phyloP scores from a whole-genome alignment of 2,113 vertebrate genomes.

The Lamprologus tigripictilis region DNA sequence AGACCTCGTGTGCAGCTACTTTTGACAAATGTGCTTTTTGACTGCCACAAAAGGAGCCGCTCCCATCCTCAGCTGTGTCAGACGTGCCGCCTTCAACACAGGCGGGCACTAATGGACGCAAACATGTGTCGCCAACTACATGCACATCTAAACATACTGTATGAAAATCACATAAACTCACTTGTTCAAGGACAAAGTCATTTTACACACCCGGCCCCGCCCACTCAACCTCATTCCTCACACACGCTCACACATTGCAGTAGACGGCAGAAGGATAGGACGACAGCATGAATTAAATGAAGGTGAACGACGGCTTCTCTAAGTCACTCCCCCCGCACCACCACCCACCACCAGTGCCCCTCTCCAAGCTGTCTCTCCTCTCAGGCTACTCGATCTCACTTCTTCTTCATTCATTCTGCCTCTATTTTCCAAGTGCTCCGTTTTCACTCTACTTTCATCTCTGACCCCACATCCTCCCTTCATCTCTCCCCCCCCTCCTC shows the following conservation, averaged over 20 bases:
- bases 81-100: background rate
- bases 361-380: slow-evolving; percentile 16
- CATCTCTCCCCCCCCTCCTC: background rate
- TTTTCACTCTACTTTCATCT: slow-evolving; percentile 37
- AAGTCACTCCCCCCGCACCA: slow-evolving; percentile 36
- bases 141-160: slow-evolving; percentile 7
- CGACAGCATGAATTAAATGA: slow-evolving; percentile 70
- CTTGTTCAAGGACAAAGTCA: slow-evolving; percentile 34
- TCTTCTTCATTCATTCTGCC: slow-evolving; percentile 21
- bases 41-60: background rate
- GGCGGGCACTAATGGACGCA: background rate
- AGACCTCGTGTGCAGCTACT: background rate
- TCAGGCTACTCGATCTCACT: slow-evolving; percentile 25
- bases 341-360: slow-evolving; percentile 4
- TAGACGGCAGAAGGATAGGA: slow-evolving; percentile 44
- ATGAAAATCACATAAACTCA: slow-evolving; percentile 24
- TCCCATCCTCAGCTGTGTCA: background rate
- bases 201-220: background rate
- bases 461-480: slow-evolving; percentile 28
- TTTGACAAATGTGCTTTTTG: slow-evolving; percentile 39
- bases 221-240: background rate
- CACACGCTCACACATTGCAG: background rate
- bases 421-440: slow-evolving; percentile 19
- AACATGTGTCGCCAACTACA: background rate
- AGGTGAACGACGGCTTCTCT: slow-evolving; percentile 76